Base-by-base conservation (phyloP, 2,797 vertebrate genomes). In the Notamacropus eugenii region DNA sequence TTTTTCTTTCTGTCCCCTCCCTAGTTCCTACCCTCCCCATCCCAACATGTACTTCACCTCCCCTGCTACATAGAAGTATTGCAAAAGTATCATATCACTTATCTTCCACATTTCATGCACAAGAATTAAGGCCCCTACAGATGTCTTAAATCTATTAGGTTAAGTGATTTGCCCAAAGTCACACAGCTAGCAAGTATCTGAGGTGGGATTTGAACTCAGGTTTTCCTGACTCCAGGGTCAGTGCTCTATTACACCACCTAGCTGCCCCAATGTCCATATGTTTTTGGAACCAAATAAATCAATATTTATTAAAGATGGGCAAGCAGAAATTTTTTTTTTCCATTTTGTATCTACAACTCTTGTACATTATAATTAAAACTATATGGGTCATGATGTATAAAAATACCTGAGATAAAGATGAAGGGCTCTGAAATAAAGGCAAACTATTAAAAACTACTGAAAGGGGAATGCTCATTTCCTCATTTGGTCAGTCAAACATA, bases 241-340 rank as follows among this genome's bases (percentile, higher is more conserved):
- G 62, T 19, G 16, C 34, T 67, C 14, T 67, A 40, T 19, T 67
- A 5, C 11, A 19, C 34, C 14, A n/a, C 13, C 62, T 67, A 67
- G 34, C 13, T 67, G 62, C 3, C 62, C 34, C 2, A 93, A 12
- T 92, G 56, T 54, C 4, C 56, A 90, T 92, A 59, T 95, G 95
- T 91, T n/a, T 96, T 93, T 93, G 46, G 94, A 96, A 90, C 93
- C 5, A 96, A 92, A 94, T 91, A 95, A 95, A 92, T 93, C 93
- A 34, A 52, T 90, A 62, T 95, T 94, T 54, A 90, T 82, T 95
- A 57, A 92, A 93, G 92, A 92, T 54, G 91, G 34, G 90, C 92
- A 50, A 67, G 96, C 16, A 31, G 24, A 91, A 94, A 55, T 95
- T 14, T 12, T 87, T 1, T 1, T 87, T 1, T 56, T 28, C 8